Evolutionary conservation across 2,797 vertebrate genomes (phyloP), one percentile per base, ranked within the genome.

Genomic region (Amblyopsis hoosieri): DNA sequence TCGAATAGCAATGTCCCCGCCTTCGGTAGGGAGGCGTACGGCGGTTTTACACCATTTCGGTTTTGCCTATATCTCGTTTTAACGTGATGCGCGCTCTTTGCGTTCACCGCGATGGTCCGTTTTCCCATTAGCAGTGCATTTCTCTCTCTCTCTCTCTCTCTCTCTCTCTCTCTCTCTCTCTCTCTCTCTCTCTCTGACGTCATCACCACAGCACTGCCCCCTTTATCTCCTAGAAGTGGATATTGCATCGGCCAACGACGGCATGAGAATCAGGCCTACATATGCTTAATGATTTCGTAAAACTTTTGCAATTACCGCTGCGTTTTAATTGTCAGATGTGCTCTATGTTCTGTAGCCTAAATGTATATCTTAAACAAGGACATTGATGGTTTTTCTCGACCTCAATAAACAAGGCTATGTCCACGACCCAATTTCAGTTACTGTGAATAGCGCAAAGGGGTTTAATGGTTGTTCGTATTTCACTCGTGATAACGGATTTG

Each of bases 61-160:
- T 74, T 69, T 69, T 72, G 80, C 83, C 82, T 76, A 65, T 62
- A 60, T 74, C 72, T 12, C 17, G 62, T 56, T 60, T n/a, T 54
- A 42, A 42, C 37, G 6, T 49, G 50, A 47, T 62, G 46, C 61
- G 50, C 51, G 15, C 42, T 52, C 31, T 46, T 53, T 67, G 67
- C 64, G 49, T 57, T 58, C 68, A 65, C 47, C 4, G 47, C 12
- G 12, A 12, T 12, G 55, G 73, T 85, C 84, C 69, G 85, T 69
- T 84, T 85, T 89, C 78, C 88, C 82, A 87, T 91, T 89, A 89
- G 74, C 72, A 42, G 83, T 79, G 82, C 87, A 89, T 93, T 88
- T 85, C 88, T 84, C 83, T 69, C 85, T 74, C 78, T 75, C 79
- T 78, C 78, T 65, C 79, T 67, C 47, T 49, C 50, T 71, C 63